Conservation (phyloP, 2,888 invertebrate species). For the Phyllotreta striolata region DNA sequence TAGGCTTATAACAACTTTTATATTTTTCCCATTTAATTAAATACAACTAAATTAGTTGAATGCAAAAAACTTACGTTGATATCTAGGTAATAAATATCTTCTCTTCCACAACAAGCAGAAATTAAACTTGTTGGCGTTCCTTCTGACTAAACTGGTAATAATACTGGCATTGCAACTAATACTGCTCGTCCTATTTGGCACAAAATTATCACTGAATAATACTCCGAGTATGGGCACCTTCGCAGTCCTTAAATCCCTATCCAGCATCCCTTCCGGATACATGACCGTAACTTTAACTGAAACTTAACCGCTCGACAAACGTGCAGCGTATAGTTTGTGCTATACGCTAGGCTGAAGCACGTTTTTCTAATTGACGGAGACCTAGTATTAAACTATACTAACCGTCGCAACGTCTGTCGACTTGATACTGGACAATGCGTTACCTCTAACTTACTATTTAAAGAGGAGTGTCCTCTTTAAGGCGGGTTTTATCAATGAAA, state of each 20-base stretch:
- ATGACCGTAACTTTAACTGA: slow-evolving; percentile 8
- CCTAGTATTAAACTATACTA: slow-evolving; percentile 27
- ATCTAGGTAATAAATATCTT: slow-evolving; percentile 50
- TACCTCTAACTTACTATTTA: slow-evolving; percentile 44
- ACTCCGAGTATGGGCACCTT: slow-evolving; percentile 42
- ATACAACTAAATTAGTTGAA: slow-evolving; percentile 1
- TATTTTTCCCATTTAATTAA: no score
- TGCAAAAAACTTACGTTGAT: slow-evolving; percentile 54
- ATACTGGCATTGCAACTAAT: slow-evolving; percentile 27
- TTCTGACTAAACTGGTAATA: slow-evolving; percentile 26
- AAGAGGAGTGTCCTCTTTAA: slow-evolving; percentile 45
- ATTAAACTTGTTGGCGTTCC: slow-evolving; percentile 35
- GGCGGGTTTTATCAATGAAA: slow-evolving; percentile 44
- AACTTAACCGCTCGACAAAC: neutral
- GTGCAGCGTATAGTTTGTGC: neutral
- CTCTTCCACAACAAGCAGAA: slow-evolving; percentile 51
- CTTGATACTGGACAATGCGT: slow-evolving; percentile 43
- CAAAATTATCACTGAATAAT: slow-evolving; percentile 36
- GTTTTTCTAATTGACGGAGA: slow-evolving; percentile 39
- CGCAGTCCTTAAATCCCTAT: slow-evolving; percentile 58
- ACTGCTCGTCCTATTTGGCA: slow-evolving; percentile 34
- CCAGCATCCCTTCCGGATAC: slow-evolving; percentile 55
- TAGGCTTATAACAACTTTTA: no score
- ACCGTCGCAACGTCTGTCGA: slow-evolving; percentile 43
- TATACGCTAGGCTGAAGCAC: slow-evolving; percentile 5